Percentiles rank a stretch among this genome's conserved stretches.
Evolutionary conservation across 2,797 vertebrate genomes (phyloP).

Genomic region (Sylvilagus floridanus): DNA sequence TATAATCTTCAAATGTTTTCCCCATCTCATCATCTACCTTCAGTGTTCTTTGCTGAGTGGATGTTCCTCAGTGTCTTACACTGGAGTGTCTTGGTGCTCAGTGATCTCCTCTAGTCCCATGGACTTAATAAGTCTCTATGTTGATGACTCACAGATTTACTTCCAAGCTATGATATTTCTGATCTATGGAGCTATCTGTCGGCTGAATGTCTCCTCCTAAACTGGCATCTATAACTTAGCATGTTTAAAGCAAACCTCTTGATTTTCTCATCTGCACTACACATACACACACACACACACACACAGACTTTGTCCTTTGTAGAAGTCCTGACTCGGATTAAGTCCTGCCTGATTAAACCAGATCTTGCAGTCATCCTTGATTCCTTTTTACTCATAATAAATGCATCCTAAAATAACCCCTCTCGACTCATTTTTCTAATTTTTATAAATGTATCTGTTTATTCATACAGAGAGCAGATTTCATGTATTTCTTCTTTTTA

Average conservation of each 20-base stretch:
- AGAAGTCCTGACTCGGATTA: background rate
- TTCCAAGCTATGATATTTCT: background rate
- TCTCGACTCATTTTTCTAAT: too few relatives aligned
- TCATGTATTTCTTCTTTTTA: too few relatives aligned
- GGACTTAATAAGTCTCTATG: background rate
- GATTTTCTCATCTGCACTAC: background rate
- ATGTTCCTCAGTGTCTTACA: background rate
- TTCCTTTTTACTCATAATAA: background rate
- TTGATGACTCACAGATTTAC: background rate
- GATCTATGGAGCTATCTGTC: background rate
- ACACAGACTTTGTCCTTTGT: background rate
- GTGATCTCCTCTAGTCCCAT: background rate
- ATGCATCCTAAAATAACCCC: background rate
- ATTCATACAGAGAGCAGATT: too few relatives aligned
- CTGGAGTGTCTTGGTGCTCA: background rate
- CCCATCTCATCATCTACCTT: background rate
- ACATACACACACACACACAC: background rate
- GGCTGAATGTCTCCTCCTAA: background rate
- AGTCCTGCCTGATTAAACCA: background rate
- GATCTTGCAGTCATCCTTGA: background rate
- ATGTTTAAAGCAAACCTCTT: background rate
- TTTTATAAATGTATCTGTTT: too few relatives aligned
- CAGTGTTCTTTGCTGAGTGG: background rate
- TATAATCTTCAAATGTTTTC: background rate
- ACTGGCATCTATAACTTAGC: background rate